phyloP scores from a whole-genome alignment of 1,140 invertebrate species.

The Chironomus striatipennis region DNA sequence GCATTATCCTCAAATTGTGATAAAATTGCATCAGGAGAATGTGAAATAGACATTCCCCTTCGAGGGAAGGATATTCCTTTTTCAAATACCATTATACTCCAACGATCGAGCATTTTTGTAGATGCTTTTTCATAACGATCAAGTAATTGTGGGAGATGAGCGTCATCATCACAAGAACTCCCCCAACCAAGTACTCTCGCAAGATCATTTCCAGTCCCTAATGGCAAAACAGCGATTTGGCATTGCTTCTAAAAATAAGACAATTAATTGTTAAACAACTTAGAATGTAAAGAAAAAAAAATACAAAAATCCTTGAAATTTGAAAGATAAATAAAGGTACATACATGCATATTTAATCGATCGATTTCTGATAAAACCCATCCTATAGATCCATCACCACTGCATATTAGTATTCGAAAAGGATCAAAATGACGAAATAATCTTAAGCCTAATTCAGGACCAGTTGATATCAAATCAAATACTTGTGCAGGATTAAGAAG shows the following conservation, averaged over 20 bases:
- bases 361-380: slow-evolving; percentile 93
- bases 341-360: slow-evolving; percentile 84
- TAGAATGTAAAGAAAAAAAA: too few relatives aligned
- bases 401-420: slow-evolving; percentile 84
- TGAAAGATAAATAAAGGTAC: slow-evolving; percentile 34
- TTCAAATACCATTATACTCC: slow-evolving; percentile 90
- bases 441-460: slow-evolving; percentile 76
- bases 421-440: slow-evolving; percentile 87
- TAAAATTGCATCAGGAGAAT: slow-evolving; percentile 44
- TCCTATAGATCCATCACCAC: slow-evolving; percentile 86
- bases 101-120: slow-evolving; percentile 92
- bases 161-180: slow-evolving; percentile 88
- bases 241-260: slow-evolving; percentile 65
- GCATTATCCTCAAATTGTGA: slow-evolving; percentile 71
- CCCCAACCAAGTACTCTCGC: slow-evolving; percentile 94
- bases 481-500: slow-evolving; percentile 95
- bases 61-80: slow-evolving; percentile 53
- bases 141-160: slow-evolving; percentile 80
- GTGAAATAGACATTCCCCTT: slow-evolving; percentile 48
- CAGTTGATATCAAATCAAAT: slow-evolving; percentile 85
- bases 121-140: slow-evolving; percentile 91
- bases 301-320: too few relatives aligned
- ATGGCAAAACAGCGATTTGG: slow-evolving; percentile 82
- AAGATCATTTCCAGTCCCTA: slow-evolving; percentile 94
- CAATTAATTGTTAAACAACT: too few relatives aligned